Evolutionary conservation across 2,797 vertebrate species (phyloP).

Genomic region (Cryptoblepharus egeriae): DNA sequence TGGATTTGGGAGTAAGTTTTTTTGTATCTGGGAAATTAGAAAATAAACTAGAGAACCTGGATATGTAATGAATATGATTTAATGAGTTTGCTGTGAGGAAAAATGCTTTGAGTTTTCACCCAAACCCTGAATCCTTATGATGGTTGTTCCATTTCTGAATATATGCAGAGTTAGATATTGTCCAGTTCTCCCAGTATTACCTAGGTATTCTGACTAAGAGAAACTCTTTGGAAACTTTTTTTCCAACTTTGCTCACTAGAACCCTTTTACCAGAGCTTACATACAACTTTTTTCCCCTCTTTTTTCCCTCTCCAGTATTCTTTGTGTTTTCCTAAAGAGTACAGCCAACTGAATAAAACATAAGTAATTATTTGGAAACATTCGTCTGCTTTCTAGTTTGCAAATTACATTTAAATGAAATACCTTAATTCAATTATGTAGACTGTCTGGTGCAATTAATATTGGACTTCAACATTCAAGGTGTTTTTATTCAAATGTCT

Average conservation of each 20-base stretch:
- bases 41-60: too few species aligned
- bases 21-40: too few species aligned
- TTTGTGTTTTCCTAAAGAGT: not conserved
- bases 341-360: conserved; percentile 14
- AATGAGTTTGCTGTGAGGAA: too few species aligned
- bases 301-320: too few species aligned
- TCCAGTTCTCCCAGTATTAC: not conserved
- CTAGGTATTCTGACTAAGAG: not conserved
- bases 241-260: too few species aligned
- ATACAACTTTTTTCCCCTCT: not conserved
- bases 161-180: not conserved
- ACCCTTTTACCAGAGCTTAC: too few species aligned
- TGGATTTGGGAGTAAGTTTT: too few species aligned
- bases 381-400: conserved; percentile 2
- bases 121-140: not conserved
- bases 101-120: not conserved
- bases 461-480: conserved; percentile 4
- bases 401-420: not conserved
- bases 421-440: not conserved
- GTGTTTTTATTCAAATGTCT: not conserved
- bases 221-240: not conserved
- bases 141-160: not conserved
- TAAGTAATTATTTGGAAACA: conserved; percentile 4
- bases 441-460: conserved; percentile 9
- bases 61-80: too few species aligned